These are phyloP conservation scores for Hepsetus odoe DNA, from an alignment of 2,113 vertebrate species.

Conservation along the genomic window DNA sequence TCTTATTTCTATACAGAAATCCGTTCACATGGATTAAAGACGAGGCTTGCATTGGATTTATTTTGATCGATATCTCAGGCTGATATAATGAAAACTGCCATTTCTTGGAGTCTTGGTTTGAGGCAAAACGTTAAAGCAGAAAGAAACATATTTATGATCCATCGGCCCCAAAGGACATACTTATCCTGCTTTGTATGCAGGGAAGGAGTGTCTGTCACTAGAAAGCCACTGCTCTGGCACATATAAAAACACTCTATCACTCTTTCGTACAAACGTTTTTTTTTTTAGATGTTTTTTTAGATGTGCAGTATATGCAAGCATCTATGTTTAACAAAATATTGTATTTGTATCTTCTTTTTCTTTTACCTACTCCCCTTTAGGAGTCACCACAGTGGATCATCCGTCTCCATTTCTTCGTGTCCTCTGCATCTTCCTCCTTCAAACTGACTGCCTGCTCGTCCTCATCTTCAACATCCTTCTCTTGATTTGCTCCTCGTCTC, in stretches of 20 bases:
- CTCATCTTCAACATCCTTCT: too few species aligned
- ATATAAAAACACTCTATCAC: not conserved
- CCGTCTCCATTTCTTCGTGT: too few species aligned
- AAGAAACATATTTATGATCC: not conserved
- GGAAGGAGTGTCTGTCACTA: not conserved
- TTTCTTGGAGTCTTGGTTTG: not conserved
- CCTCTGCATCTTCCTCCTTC: too few species aligned
- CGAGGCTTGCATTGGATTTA: not conserved
- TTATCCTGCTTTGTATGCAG: not conserved
- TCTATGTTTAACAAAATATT: too few species aligned
- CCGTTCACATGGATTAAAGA: not conserved
- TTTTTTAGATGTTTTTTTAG: too few species aligned
- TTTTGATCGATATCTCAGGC: not conserved
- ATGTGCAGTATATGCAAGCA: too few species aligned
- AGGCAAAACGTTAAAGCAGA: not conserved
- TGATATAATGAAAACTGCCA: not conserved
- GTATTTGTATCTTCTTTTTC: too few species aligned
- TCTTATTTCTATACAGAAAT: not conserved
- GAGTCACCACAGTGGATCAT: too few species aligned
- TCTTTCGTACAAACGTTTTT: not conserved
- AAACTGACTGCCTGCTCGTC: too few species aligned
- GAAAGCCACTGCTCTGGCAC: not conserved
- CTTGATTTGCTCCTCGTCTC: too few species aligned
- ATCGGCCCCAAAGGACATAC: not conserved
- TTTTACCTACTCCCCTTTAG: too few species aligned